Evolutionary conservation across 2,113 vertebrate genomes (phyloP), one percentile per base, ranked within the genome.

Genomic region (Asarcornis scutulata): DNA sequence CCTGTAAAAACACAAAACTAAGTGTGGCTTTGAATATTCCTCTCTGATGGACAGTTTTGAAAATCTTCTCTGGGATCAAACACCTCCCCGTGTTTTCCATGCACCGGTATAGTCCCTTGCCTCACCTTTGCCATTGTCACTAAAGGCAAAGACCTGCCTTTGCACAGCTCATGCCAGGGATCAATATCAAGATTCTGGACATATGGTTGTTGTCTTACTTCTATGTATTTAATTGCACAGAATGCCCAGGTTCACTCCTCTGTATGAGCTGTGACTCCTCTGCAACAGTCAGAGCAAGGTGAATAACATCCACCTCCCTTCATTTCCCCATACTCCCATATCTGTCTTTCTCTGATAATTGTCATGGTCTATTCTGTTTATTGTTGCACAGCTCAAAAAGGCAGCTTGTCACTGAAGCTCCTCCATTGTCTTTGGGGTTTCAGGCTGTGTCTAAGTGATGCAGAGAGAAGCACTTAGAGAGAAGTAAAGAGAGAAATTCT

Each of bases 401-500:
- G 17, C 66, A 67, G 11, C 88, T 76, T 88, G 75, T 52, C 56
- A 59, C 76, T 15, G 76, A 91, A 67, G 26, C 7, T 56, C 34
- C 52, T 78, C 42, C 40, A 48, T 31, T 88, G 13, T 63, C 63
- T 75, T 6, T 56, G 50, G 23, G 20, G 23, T 74, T 58, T 83
- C 48, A 56, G 77, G 23, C 58, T 75, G 68, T 58, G 26, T 74
- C 38, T 56, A 64, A 93, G 75, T 53, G 8, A 32, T 83, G 74
- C 1, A 2, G n/a, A 91, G 40, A 40, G 40, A 40, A 40, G 40
- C 40, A 40, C 40, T 40, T 40, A 40, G 40, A 40, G 40, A 40
- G 72, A 56, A 64, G 26, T 59, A 86, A 86, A 81, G 38, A 38
- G 52, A 93, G 64, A 87, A 93, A 83, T 71, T 38, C 80, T 80